Conservation (phyloP, 1,140 invertebrate species). For the Microplitis demolitor region DNA sequence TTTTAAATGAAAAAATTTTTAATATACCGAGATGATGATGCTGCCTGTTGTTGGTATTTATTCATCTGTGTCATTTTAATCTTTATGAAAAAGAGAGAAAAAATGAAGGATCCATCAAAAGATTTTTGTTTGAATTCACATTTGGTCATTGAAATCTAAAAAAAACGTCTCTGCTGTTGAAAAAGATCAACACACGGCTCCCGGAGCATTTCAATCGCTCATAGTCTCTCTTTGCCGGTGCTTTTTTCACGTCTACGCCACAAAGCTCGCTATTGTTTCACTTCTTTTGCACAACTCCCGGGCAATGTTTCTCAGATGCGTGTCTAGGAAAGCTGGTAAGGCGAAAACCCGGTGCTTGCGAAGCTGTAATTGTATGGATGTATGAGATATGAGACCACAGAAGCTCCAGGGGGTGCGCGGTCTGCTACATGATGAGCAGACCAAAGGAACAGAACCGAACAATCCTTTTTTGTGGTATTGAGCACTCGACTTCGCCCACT, state of each 20-base stretch:
- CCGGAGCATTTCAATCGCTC: conserved; percentile 46
- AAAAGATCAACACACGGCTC: conserved; percentile 31
- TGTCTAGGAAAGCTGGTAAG: conserved; percentile 8
- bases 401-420: neutral
- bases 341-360: neutral
- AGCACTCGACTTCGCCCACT: conserved; percentile 20
- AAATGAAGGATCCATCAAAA: neutral
- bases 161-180: neutral
- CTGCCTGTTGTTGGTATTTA: neutral
- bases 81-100: neutral
- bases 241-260: conserved; percentile 38
- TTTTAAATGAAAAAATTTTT: neutral
- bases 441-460: conserved; percentile 21
- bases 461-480: conserved; percentile 29
- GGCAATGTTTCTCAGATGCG: conserved; percentile 1
- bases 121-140: conserved; percentile 2
- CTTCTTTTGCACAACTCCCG: conserved; percentile 22
- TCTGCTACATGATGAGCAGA: neutral
- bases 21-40: too few relatives aligned
- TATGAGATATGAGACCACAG: neutral
- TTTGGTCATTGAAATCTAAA: conserved; percentile 16
- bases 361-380: neutral
- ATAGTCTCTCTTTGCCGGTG: conserved; percentile 41
- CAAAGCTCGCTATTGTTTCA: conserved; percentile 48
- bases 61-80: conserved; percentile 2